phyloP scores from a whole-genome alignment of 2,888 invertebrate species.

The Torymus aiolomorphi region DNA sequence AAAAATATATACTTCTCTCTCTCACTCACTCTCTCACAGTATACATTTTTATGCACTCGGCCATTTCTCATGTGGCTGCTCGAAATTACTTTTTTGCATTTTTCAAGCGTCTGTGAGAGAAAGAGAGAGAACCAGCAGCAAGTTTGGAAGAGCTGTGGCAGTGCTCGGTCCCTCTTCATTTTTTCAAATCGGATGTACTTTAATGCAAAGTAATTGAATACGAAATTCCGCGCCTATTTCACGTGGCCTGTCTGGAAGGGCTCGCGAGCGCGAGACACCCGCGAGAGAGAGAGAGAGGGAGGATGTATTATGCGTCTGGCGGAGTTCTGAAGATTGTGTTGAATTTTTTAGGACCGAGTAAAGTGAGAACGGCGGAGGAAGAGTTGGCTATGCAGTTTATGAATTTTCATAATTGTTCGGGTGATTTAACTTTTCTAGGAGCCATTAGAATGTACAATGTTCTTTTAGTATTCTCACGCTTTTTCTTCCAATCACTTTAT shows the following conservation, averaged over 20 bases:
- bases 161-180: background rate
- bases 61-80: conserved; percentile 50
- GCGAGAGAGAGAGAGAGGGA: too few species aligned
- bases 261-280: background rate
- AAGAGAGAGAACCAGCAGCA: too few species aligned
- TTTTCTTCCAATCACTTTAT: too few species aligned
- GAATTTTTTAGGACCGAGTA: background rate
- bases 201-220: conserved; percentile 52
- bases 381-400: too few species aligned
- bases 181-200: conserved; percentile 33
- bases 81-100: conserved; percentile 59
- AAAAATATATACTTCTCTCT: background rate
- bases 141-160: too few species aligned
- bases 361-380: too few species aligned
- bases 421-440: too few species aligned
- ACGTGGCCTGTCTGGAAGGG: background rate
- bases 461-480: too few species aligned
- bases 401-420: too few species aligned
- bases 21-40: conserved; percentile 5
- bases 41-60: conserved; percentile 50
- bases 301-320: background rate
- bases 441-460: too few species aligned
- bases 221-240: conserved; percentile 31
- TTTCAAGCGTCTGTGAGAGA: conserved; percentile 44
- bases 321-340: background rate